Evolutionary conservation across 2,113 vertebrate genomes (phyloP), one percentile per base, ranked within the genome.

Genomic region (Aramus guarauna): DNA sequence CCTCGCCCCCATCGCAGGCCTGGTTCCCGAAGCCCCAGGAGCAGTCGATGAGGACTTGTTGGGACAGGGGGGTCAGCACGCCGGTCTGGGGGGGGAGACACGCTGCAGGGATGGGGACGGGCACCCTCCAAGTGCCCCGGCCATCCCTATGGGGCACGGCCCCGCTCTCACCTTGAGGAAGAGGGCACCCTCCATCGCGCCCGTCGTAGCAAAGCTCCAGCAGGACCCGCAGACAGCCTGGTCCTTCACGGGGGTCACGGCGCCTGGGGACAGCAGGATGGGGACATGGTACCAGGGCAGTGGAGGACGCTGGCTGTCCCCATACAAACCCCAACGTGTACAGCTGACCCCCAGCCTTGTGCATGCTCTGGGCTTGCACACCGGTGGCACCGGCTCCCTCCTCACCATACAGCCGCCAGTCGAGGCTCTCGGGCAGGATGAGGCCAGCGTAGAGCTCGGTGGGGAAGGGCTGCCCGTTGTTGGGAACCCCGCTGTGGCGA

Each of bases 151-250:
- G 18, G 48, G 73, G n/a, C 82, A 37, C 7, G 0, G n/a, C 41
- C 29, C 47, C 6, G 5, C 58, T 50, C 55, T 97, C 75, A 98
- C 99, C 98, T 98, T 98, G 15, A 99, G 83, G 95, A 99, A 99
- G 59, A 99, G 98, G 55, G 99, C 99, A 4, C 99, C 99, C 95
- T 99, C 99, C 98, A 99, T 82, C 64, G 98, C 89, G 12, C 99
- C 99, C 6, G 98, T 99, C 3, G 98, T 98, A 72, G 98, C 98
- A n/a, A 99, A 99, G 94, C 99, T 99, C 99, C 99, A 99, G 96
- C 99, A 99, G 22, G 99, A 99, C 17, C 99, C 99, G 3, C 99
- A 99, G 77, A 99, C 97, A 2, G 99, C 99, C 96, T 99, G 99
- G 84, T 99, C 99, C 96, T 99, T 99, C 36, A 98, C 98, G 18